phyloP scores from a whole-genome alignment of 2,113 vertebrate genomes.

The Saccopteryx bilineata region DNA sequence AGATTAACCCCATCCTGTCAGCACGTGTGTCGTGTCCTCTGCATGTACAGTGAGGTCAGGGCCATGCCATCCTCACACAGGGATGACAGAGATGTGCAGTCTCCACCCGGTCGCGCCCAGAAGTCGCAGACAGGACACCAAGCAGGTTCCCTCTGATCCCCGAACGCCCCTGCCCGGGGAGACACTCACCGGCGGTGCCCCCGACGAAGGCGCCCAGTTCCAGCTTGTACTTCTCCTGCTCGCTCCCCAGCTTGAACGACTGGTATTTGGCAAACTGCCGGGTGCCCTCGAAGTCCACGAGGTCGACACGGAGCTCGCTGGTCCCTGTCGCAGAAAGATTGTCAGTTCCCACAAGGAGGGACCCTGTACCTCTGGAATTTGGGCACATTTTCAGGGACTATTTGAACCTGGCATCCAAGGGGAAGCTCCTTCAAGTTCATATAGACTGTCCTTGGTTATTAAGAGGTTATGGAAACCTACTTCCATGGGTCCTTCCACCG shows the following conservation, averaged over 20 bases:
- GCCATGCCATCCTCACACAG: fast-evolving
- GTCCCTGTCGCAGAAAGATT: not conserved
- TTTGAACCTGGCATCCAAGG: not conserved
- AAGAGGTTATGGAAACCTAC: fast-evolving
- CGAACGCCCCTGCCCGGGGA: fast-evolving
- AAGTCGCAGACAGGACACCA: fast-evolving
- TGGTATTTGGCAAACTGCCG: conserved; percentile 34
- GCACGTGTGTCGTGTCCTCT: fast-evolving
- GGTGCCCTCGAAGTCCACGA: conserved; percentile 65
- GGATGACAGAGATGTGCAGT: fast-evolving
- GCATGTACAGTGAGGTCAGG: fast-evolving
- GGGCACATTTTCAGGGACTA: fast-evolving
- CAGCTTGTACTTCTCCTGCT: conserved; percentile 60
- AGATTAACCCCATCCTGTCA: no score
- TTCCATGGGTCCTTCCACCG: not conserved
- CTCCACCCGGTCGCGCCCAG: fast-evolving
- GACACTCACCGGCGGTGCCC: conserved; percentile 24
- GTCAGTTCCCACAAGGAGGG: not conserved
- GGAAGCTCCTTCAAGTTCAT: not conserved
- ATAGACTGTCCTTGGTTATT: fast-evolving
- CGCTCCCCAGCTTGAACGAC: conserved; percentile 19
- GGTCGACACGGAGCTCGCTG: not conserved
- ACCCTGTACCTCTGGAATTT: not conserved
- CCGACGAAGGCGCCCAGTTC: not conserved
- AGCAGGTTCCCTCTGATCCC: not conserved